Conservation (phyloP, 2,888 invertebrate genomes). For the Xanthia togata region DNA sequence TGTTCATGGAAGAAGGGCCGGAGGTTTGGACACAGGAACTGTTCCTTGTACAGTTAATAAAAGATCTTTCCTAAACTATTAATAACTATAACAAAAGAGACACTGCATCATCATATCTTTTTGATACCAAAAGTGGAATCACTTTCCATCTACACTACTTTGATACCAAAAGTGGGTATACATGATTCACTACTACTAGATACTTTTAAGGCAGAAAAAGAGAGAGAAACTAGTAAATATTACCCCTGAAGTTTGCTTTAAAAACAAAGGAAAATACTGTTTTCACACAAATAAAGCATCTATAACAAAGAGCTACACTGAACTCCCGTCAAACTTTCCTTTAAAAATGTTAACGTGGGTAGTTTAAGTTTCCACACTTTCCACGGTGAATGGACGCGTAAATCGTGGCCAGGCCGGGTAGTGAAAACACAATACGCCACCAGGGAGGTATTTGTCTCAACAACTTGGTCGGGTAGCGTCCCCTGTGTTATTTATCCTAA, state of each 20-base stretch:
- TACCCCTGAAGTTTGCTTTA: neutral
- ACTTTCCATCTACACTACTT: neutral
- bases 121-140: neutral
- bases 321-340: constrained; percentile 17
- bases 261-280: neutral
- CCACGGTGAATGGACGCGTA: constrained; percentile 51
- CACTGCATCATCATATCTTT: neutral
- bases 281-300: constrained; percentile 17
- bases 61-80: neutral
- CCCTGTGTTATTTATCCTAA: constrained; percentile 65
- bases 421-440: constrained; percentile 65
- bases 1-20: neutral
- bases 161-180: neutral
- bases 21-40: neutral
- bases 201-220: neutral
- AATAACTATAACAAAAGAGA: neutral
- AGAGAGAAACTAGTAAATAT: neutral
- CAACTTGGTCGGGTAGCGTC: constrained; percentile 55
- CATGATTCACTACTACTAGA: neutral
- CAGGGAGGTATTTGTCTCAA: constrained; percentile 71
- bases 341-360: constrained; percentile 37
- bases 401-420: constrained; percentile 52
- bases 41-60: neutral
- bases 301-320: neutral
- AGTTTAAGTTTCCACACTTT: constrained; percentile 51